These are phyloP conservation scores for Acrocephalus kingi DNA, from an alignment of 2,113 vertebrate genomes.

Conservation along the genomic window DNA sequence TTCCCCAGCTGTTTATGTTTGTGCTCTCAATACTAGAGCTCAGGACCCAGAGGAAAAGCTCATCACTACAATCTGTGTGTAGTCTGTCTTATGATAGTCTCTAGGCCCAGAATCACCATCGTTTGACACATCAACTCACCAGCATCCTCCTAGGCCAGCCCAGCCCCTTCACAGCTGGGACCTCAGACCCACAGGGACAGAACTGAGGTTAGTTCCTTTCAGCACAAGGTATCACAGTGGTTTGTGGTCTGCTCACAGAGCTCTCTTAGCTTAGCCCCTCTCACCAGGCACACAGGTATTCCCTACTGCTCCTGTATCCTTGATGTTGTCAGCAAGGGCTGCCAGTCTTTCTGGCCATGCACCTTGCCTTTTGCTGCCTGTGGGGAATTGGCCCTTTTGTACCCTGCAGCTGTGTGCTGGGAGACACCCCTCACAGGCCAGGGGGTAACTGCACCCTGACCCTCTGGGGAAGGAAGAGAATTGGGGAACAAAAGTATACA, in stretches of 20 bases:
- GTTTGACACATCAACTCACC: fast-evolving
- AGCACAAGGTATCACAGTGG: fast-evolving
- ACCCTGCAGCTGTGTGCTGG: background rate
- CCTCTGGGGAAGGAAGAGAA: background rate
- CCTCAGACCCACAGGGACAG: background rate
- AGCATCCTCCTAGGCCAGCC: background rate
- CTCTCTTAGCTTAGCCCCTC: background rate
- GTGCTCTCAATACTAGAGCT: fast-evolving
- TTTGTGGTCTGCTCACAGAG: fast-evolving
- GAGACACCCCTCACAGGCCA: background rate
- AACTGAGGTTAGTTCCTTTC: background rate
- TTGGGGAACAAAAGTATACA: background rate
- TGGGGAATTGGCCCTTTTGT: background rate
- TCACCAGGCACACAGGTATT: background rate
- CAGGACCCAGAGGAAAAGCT: background rate
- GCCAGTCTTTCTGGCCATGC: background rate
- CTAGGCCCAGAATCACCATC: background rate
- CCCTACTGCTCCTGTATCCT: background rate
- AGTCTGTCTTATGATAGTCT: background rate
- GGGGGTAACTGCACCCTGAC: background rate
- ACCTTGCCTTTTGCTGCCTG: fast-evolving
- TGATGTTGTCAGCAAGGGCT: background rate
- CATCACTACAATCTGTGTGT: fast-evolving
- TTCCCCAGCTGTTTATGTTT: background rate
- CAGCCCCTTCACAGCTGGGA: background rate